Percentiles rank a stretch among this genome's conserved stretches.
Conservation (phyloP, 2,797 vertebrate species). For the Amniataba percoides region DNA sequence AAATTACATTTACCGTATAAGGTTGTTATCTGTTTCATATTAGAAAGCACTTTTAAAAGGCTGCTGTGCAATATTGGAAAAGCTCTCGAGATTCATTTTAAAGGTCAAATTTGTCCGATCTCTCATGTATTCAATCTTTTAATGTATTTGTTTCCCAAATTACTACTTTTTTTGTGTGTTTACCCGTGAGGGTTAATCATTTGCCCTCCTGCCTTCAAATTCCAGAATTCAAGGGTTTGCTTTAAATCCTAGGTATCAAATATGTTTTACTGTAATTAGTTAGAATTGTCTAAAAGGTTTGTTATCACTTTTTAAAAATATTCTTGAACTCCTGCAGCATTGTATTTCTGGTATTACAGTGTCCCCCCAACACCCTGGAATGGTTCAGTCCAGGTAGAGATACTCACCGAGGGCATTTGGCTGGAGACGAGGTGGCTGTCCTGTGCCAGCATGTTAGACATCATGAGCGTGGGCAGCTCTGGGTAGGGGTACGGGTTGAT, state of each 20-base stretch:
- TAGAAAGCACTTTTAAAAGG: constrained; percentile 28
- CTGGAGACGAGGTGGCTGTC: constrained; percentile 95
- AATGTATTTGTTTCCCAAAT: background rate
- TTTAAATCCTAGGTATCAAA: constrained; percentile 8
- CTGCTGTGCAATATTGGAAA: constrained; percentile 5
- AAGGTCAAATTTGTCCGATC: constrained; percentile 18
- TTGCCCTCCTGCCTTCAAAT: background rate
- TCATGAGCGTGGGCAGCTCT: constrained; percentile 98
- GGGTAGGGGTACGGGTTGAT: constrained; percentile 97
- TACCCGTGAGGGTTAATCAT: background rate
- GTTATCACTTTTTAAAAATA: constrained; percentile 12
- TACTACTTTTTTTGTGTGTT: constrained; percentile 1
- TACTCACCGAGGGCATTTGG: constrained; percentile 97
- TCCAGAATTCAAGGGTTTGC: background rate
- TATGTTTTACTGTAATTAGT: background rate
- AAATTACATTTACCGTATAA: constrained; percentile 55
- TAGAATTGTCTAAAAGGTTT: constrained; percentile 17
- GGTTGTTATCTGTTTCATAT: constrained; percentile 37
- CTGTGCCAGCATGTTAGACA: constrained; percentile 98
- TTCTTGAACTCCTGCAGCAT: background rate
- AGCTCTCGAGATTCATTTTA: background rate
- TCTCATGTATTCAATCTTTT: constrained; percentile 6
- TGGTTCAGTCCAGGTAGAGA: background rate
- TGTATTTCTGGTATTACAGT: background rate
- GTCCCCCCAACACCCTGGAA: background rate